These are phyloP conservation scores for Hepsetus odoe DNA, from an alignment of 2,113 vertebrate species.

Conservation along the genomic window DNA sequence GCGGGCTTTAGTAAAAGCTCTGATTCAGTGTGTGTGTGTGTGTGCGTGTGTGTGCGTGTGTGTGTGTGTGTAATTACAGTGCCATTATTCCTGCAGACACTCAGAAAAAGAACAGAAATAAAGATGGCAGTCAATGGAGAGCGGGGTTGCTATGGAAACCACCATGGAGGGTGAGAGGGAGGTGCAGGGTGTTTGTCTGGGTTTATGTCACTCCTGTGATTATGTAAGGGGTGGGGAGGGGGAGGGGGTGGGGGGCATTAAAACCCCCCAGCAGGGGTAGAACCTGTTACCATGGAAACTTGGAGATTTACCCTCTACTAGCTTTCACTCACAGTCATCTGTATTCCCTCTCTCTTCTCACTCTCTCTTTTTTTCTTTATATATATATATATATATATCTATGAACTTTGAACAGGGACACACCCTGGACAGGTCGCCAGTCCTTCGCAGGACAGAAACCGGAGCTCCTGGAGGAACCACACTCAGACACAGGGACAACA, in stretches of 20 bases:
- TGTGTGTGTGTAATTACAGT: slow-evolving; percentile 46
- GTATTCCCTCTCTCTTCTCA: too few species aligned
- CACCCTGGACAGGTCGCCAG: too few species aligned
- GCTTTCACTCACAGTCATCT: too few species aligned
- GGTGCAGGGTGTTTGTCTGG: slow-evolving; percentile 9
- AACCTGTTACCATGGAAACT: not conserved
- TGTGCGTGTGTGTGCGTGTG: not conserved
- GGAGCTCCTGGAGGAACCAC: too few species aligned
- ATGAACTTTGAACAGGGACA: too few species aligned
- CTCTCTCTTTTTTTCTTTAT: too few species aligned
- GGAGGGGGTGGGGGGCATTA: not conserved
- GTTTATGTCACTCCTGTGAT: slow-evolving; percentile 26
- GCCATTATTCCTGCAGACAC: slow-evolving; percentile 47
- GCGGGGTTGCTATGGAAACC: slow-evolving; percentile 51
- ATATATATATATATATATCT: too few species aligned
- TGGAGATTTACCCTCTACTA: not conserved
- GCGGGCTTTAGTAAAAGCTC: not conserved
- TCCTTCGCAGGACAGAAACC: too few species aligned
- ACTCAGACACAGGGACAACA: too few species aligned
- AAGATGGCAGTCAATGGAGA: slow-evolving; percentile 33
- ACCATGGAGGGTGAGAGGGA: slow-evolving; percentile 27
- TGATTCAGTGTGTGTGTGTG: not conserved
- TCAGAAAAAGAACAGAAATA: slow-evolving; percentile 33
- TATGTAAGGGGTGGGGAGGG: not conserved
- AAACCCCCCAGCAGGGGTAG: not conserved